Evolutionary conservation across 2,888 invertebrate species (phyloP), one percentile per base, ranked within the genome.

Genomic region (Erebia palarica): DNA sequence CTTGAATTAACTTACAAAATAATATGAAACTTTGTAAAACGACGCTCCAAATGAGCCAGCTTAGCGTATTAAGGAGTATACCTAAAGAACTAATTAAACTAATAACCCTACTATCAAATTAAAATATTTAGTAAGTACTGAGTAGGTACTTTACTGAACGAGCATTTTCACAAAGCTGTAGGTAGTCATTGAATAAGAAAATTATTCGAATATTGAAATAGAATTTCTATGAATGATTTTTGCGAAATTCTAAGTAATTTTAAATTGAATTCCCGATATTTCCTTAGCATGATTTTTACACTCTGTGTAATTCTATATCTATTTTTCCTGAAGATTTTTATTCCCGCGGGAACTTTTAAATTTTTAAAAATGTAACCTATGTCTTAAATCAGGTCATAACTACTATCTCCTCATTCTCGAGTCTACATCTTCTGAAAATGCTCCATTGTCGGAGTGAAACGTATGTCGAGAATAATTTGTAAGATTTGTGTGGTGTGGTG

Each of bases 181-280:
- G 8, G 16, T 53, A 53, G 8, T 57, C 59, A 60, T 10, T 60
- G 59, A 60, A 42, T n/a, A 60, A 60, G 60, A 60, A 60, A 60
- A 60, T n/a, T 44, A 42, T 60, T 44, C 10, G 14, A 3, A 9
- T 44, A 60, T 36, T 36, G 16, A 16, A 44, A 44, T 42, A 60
- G 42, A 60, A 58, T 36, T 36, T 36, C 36, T 36, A 36, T 36
- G 36, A 58, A 58, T 58, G 10, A 58, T 13, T 27, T 21, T 42
- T 42, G 42, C 16, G n/a, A 60, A 60, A 8, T 16, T 18, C 10
- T 55, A 36, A 27, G 27, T 27, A 27, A 36, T 36, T 36, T 36
- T 36, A 55, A 18, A 16, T 16, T 16, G 36, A 58, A 21, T 27
- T 13, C 58, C 14, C 36, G 14, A 14, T 58, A 49, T 49, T 49